Percentiles rank a stretch among this genome's conserved stretches.
phyloP scores from a whole-genome alignment of 2,888 invertebrate species.

The Noctua comes region DNA sequence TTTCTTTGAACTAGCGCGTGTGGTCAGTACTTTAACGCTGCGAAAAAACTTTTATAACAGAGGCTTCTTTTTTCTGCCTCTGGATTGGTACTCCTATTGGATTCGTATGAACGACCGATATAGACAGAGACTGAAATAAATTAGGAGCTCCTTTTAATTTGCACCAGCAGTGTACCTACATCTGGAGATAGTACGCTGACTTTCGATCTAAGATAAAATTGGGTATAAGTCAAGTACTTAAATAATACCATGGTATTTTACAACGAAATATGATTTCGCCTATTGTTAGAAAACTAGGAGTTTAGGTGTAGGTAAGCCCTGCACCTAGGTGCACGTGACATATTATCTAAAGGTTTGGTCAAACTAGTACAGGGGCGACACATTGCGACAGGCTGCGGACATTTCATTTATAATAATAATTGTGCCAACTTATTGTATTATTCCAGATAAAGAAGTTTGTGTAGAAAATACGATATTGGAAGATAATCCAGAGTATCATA shows the following conservation, averaged over 20 bases:
- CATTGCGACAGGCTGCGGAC: background rate
- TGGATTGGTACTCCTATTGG: no score
- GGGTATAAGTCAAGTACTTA: background rate
- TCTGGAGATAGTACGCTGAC: background rate
- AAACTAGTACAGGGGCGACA: background rate
- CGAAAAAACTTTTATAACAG: no score
- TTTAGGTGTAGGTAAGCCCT: background rate
- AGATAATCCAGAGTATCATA: conserved; percentile 11
- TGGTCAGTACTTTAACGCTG: no score
- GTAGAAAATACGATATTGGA: conserved; percentile 18
- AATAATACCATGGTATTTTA: background rate
- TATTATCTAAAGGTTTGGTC: background rate
- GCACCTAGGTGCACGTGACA: no score
- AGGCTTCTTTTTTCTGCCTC: no score
- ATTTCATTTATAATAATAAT: background rate
- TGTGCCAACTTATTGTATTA: background rate
- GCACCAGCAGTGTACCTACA: background rate
- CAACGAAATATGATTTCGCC: background rate
- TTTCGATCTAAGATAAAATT: background rate
- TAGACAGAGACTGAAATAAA: no score
- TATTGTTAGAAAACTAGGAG: background rate
- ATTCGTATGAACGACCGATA: no score
- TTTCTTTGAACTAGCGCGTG: no score
- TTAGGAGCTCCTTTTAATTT: background rate
- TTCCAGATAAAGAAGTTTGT: conserved; percentile 42